phyloP scores from a whole-genome alignment of 2,888 invertebrate genomes.

The Acleris sparsana region DNA sequence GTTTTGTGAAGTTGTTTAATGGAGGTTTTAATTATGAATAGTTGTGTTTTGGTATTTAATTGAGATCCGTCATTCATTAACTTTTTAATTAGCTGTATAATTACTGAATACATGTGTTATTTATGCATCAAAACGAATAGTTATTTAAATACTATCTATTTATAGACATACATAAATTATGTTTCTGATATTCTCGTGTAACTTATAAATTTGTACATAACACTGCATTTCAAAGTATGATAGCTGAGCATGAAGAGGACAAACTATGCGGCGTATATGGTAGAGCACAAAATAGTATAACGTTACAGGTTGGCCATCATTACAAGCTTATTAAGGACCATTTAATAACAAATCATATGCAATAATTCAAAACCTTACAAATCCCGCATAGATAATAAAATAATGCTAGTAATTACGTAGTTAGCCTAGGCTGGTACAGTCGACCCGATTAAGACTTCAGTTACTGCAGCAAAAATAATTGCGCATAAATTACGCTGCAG shows the following conservation, averaged over 20 bases:
- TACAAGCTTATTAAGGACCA: conserved; percentile 16
- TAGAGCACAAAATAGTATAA: conserved; percentile 16
- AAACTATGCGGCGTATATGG: conserved; percentile 3
- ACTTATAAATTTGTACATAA: conserved; percentile 1
- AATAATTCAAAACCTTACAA: conserved; percentile 24
- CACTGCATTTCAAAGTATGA: background rate
- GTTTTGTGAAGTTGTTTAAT: conserved; percentile 27
- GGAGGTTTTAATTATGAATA: conserved; percentile 24
- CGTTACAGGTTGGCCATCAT: conserved; percentile 11
- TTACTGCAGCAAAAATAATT: conserved; percentile 16
- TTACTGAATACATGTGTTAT: conserved; percentile 17
- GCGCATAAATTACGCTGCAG: conserved; percentile 17
- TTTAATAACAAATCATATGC: conserved; percentile 36
- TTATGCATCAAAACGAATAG: conserved; percentile 13
- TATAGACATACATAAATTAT: background rate
- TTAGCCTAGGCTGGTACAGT: conserved; percentile 30
- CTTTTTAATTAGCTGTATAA: conserved; percentile 27
- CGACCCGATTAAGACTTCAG: conserved; percentile 24
- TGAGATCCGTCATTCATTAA: conserved; percentile 7
- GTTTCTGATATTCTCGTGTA: background rate
- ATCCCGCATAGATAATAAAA: conserved; percentile 34
- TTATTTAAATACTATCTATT: conserved; percentile 6
- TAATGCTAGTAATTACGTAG: conserved; percentile 32
- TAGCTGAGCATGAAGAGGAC: conserved; percentile 2
- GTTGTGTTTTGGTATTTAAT: conserved; percentile 7